These are phyloP conservation scores for Rhopalosiphum nymphaeae DNA, from an alignment of 2,888 invertebrate species.

Conservation along the genomic window DNA sequence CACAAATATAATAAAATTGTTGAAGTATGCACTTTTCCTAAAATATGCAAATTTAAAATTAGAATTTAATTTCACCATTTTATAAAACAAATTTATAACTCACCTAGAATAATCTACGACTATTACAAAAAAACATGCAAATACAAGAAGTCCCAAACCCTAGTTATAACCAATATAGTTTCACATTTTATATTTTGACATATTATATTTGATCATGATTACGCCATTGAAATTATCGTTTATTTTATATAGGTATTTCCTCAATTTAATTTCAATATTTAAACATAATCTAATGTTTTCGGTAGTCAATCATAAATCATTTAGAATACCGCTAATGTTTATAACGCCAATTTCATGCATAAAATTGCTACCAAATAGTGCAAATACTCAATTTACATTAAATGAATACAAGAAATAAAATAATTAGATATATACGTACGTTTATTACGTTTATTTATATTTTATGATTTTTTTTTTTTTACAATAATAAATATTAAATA, in stretches of 20 bases:
- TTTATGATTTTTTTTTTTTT: not conserved
- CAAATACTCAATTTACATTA: not conserved
- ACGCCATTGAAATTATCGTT: not conserved
- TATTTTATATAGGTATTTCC: not conserved
- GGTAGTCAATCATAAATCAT: conserved; percentile 32
- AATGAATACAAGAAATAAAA: not conserved
- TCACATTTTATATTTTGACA: not conserved
- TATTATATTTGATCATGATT: not conserved
- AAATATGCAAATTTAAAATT: no score
- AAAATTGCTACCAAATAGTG: not conserved
- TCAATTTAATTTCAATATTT: not conserved
- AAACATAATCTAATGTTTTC: conserved; percentile 25
- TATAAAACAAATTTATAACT: no score
- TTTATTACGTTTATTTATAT: not conserved
- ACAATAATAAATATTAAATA: not conserved
- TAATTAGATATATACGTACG: not conserved
- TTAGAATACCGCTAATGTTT: not conserved
- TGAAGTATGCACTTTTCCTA: no score
- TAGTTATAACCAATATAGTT: not conserved
- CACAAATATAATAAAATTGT: no score
- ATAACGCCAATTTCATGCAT: not conserved
- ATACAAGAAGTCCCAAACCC: no score
- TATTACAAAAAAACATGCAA: no score
- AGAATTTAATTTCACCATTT: no score
- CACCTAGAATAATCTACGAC: no score